Evolutionary conservation across 2,888 invertebrate genomes (phyloP).

Genomic region (Neocrepidodera transversa): DNA sequence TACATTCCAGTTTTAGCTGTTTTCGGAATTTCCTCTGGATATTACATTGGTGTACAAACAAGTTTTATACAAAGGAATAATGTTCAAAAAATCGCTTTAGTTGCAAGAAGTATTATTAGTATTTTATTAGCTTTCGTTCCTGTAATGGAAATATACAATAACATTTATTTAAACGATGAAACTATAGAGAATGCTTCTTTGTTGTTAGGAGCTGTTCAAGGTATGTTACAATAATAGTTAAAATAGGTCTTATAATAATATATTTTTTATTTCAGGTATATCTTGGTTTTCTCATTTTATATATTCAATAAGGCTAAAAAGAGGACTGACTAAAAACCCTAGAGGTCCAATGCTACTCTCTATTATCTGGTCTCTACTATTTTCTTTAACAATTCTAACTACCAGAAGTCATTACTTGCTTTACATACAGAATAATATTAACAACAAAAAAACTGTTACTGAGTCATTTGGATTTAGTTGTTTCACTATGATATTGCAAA

Average conservation of each 20-base stretch:
- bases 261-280: conserved; percentile 59
- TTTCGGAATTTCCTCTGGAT: conserved; percentile 81
- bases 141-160: conserved; percentile 71
- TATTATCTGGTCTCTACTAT: conserved; percentile 73
- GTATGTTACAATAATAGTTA: too few species aligned
- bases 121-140: conserved; percentile 72
- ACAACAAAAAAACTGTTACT: not conserved
- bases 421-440: conserved; percentile 51
- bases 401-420: conserved; percentile 70
- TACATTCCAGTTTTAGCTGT: conserved; percentile 81
- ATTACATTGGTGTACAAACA: conserved; percentile 75
- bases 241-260: too few species aligned
- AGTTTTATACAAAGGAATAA: conserved; percentile 70
- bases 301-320: conserved; percentile 73
- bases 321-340: conserved; percentile 69
- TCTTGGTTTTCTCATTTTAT: conserved; percentile 85
- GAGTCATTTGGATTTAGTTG: conserved; percentile 68
- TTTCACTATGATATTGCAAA: conserved; percentile 68
- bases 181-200: conserved; percentile 35
- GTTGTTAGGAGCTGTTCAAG: conserved; percentile 60
- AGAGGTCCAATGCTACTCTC: conserved; percentile 77
- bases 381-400: conserved; percentile 72
- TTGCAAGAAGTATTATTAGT: conserved; percentile 69
- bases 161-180: conserved; percentile 63
- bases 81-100: conserved; percentile 69